Base-by-base conservation (phyloP, 1,140 invertebrate species). In the Lucilia sericata region DNA sequence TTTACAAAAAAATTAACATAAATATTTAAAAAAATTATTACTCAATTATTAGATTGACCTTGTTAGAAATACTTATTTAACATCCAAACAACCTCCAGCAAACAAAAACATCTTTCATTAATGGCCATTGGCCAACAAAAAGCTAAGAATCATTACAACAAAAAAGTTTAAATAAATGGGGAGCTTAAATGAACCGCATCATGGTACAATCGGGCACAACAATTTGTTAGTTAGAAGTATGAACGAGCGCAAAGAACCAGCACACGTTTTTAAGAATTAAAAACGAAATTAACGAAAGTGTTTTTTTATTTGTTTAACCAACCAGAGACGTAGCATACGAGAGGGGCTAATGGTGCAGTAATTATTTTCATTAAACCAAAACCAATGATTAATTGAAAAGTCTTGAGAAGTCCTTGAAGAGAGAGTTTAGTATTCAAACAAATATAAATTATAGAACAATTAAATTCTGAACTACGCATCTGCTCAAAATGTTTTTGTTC, bases 231-330 rank as follows among this genome's bases (percentile, higher is more conserved):
- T 8, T 21, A 12, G n/a, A 80, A 13, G 76, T 80, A 80, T 25
- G 76, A 49, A 3, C 8, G 65, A 21, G 7, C 65, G 55, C 25
- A n/a, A 60, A 7, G n/a, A 17, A 17, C 55, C 14, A 60, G 55
- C 55, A 47, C 76, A 80, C 42, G 42, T 80, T 80, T 42, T 51
- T 9, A 49, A 80, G 42, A 80, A 80, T 80, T 51, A 80, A 80
- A 80, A 80, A 42, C 47, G 76, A 80, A 80, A 80, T 80, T 49
- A 80, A 80, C 42, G 76, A 80, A 80, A 80, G 76, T 80, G 76
- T 49, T 80, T 80, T 78, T 78, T 19, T 80, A 49, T n/a, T 80
- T 7, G 36, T 49, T 51, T 25, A 80, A 14, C 7, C 13, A 14
- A 21, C 2, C 76, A 80, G 76, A 13, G 47, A 42, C 76, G 76